Base-by-base conservation (phyloP, 92 coral and sea anemone genomes). In the Umimayanthus chanpuru region DNA sequence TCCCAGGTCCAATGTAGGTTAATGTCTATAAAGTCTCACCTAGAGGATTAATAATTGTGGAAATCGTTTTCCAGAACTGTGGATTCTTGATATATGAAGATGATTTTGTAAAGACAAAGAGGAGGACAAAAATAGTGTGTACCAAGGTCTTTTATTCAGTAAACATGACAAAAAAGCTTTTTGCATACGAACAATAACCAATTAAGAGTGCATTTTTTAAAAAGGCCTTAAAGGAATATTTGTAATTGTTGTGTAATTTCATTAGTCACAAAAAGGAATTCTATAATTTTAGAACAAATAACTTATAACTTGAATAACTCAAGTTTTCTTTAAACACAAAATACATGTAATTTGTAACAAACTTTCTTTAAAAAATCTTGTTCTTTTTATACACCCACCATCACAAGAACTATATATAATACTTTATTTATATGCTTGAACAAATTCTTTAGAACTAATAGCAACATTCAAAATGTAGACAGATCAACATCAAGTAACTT, bases 111-210 rank as follows among this genome's bases (percentile, higher is more conserved):
- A 39, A 38, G 44, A 28, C 40, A 80, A 58, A 61, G 71, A 58
- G 67, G 23, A 56, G 61, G 26, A 30, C 28, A 32, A 39, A 39
- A 55, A 21, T 81, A 58, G 5, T 81, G 82, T 78, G 82, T 78
- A 50, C 82, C 21, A 32, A 81, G 14, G 20, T 18, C 71, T 56
- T 58, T 81, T 16, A 81, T 61, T 75, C 38, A 20, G 85, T 81
- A 36, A 81, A 81, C 71, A 81, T 21, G 43, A 61, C 73, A 81
- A 56, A 56, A 81, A 78, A 50, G 66, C 71, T 81, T 75, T 75
- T 81, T 81, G 73, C 85, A 81, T 81, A 81, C 61, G 56, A 18
- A 81, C 85, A 81, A 81, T 78, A 28, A 78, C 61, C 82, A 25
- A 78, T 78, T 78, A 21, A 23, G 49, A 25, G 26, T 81, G 85